These are phyloP conservation scores for Athene cunicularia DNA, from an alignment of 2,113 vertebrate genomes.

Conservation along the genomic window DNA sequence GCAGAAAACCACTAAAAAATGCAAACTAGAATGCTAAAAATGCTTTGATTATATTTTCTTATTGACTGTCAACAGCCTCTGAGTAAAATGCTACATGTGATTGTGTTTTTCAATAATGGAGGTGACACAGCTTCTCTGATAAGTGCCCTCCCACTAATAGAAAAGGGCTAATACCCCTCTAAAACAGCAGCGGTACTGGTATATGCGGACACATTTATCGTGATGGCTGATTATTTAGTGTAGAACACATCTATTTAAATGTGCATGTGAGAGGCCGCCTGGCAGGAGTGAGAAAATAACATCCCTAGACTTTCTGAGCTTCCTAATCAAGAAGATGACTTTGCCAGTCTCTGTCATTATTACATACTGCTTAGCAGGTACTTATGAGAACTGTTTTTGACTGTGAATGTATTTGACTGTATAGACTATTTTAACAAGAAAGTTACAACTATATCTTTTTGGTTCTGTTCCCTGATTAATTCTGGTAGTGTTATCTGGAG, in stretches of 20 bases:
- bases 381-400: not conserved
- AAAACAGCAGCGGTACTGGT: not conserved
- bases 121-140: not conserved
- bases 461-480: not conserved
- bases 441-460: not conserved
- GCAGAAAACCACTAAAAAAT: slow-evolving; percentile 38
- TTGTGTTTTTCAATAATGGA: not conserved
- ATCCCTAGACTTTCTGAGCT: not conserved
- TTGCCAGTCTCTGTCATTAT: not conserved
- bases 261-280: not conserved
- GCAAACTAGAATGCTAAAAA: not conserved
- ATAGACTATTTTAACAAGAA: not conserved
- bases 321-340: not conserved
- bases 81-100: not conserved
- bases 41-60: slow-evolving; percentile 31
- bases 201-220: not conserved
- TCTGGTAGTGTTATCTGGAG: not conserved
- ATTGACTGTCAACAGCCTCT: not conserved
- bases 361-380: not conserved
- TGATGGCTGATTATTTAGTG: not conserved
- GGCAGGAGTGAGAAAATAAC: not conserved
- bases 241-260: not conserved
- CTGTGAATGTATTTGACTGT: not conserved
- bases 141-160: not conserved
- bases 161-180: not conserved